phyloP scores from a whole-genome alignment of 37 sponge, comb jelly and placozoan genomes.

The Mnemiopsis leidyi region DNA sequence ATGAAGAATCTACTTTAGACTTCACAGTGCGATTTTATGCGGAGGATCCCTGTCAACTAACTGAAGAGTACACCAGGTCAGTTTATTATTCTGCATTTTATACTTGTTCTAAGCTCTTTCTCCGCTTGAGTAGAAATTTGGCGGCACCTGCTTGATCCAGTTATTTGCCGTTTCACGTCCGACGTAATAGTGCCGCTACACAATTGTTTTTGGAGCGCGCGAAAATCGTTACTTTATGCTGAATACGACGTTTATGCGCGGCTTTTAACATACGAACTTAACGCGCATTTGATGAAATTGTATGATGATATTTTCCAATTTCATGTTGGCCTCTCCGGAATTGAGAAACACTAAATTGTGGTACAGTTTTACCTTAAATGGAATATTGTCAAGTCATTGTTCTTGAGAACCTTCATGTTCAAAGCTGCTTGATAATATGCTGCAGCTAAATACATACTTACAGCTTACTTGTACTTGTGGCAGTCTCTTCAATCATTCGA shows the following conservation, averaged over 20 bases:
- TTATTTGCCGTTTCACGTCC: not conserved
- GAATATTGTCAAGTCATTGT: too few species aligned
- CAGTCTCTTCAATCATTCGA: too few species aligned
- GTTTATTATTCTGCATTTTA: not conserved
- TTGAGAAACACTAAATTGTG: too few species aligned
- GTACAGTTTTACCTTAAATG: too few species aligned
- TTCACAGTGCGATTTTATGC: conserved; percentile 44
- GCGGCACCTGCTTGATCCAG: conserved; percentile 6
- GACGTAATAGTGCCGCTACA: not conserved
- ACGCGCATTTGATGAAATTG: too few species aligned
- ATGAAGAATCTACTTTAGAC: not conserved
- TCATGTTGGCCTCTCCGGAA: too few species aligned
- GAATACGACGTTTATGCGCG: not conserved
- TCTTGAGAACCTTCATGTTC: too few species aligned
- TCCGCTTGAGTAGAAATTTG: not conserved
- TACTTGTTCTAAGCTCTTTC: not conserved
- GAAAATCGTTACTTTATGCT: not conserved
- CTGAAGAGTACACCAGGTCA: conserved; percentile 22
- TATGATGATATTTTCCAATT: too few species aligned
- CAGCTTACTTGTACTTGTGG: too few species aligned
- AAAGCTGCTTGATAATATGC: too few species aligned
- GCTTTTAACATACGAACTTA: not conserved
- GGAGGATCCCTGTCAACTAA: conserved; percentile 21
- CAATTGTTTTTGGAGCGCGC: not conserved
- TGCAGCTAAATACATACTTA: too few species aligned